These are phyloP conservation scores for Cossypha polioptera DNA, from an alignment of 2,797 vertebrate genomes.

Conservation along the genomic window DNA sequence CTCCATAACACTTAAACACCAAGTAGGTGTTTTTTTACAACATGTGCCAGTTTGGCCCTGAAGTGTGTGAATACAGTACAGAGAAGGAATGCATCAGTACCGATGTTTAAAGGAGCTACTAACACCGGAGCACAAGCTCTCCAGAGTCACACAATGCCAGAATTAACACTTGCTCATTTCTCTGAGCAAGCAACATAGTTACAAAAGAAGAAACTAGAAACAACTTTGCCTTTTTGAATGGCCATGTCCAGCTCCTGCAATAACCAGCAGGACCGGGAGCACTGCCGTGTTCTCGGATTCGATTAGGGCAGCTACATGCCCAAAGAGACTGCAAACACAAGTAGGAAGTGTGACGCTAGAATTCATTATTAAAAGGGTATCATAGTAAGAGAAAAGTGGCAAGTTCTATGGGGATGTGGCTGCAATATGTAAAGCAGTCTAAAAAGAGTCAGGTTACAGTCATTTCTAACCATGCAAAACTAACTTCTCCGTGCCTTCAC, in stretches of 20 bases:
- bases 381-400: not conserved
- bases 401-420: not conserved
- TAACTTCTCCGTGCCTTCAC: not conserved
- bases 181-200: not conserved
- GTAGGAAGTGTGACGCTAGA: not conserved
- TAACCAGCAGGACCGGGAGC: rapidly evolving
- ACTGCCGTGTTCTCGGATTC: rapidly evolving
- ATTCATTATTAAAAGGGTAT: not conserved
- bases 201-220: not conserved
- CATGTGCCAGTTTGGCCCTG: not conserved
- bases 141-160: not conserved
- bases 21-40: not conserved
- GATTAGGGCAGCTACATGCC: rapidly evolving
- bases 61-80: not conserved
- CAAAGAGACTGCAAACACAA: not conserved
- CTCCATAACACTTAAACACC: not conserved
- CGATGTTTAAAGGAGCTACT: not conserved
- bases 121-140: not conserved
- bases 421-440: slow-evolving; percentile 11
- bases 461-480: not conserved
- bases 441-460: not conserved
- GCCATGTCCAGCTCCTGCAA: not conserved
- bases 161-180: not conserved
- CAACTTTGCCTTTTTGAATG: not conserved
- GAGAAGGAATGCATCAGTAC: not conserved